These are phyloP conservation scores for Sciurus niger DNA, from an alignment of 2,113 vertebrate genomes.

Conservation along the genomic window DNA sequence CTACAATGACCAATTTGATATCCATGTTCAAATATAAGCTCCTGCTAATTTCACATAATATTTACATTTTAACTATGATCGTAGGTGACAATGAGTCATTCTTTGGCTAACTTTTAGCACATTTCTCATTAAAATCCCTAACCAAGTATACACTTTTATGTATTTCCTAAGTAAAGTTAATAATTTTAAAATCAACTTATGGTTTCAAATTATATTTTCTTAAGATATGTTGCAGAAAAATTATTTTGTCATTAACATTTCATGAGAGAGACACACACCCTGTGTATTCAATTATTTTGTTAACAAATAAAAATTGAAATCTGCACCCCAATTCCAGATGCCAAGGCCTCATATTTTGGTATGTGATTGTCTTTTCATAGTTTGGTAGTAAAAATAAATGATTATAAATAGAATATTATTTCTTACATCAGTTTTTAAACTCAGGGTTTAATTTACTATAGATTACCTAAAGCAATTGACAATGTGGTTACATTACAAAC, in stretches of 20 bases:
- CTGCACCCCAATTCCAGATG: not conserved
- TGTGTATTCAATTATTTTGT: not conserved
- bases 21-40: not conserved
- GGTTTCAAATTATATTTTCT: not conserved
- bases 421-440: not conserved
- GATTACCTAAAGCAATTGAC: not conserved
- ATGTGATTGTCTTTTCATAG: not conserved
- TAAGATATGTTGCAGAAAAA: not conserved
- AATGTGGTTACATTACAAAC: not conserved
- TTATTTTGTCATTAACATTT: not conserved
- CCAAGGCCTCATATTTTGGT: not conserved
- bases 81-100: not conserved
- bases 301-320: conserved; percentile 15
- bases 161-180: not conserved
- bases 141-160: not conserved
- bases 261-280: not conserved
- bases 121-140: not conserved
- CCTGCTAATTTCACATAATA: not conserved
- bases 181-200: not conserved
- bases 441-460: not conserved
- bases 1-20: not conserved
- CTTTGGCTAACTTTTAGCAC: not conserved
- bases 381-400: not conserved
- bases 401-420: not conserved
- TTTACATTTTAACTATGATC: not conserved